A percentile compares a stretch with the other conserved stretches of the same genome.
Evolutionary conservation across 2,113 vertebrate species (phyloP).

Genomic region (Hepsetus odoe): DNA sequence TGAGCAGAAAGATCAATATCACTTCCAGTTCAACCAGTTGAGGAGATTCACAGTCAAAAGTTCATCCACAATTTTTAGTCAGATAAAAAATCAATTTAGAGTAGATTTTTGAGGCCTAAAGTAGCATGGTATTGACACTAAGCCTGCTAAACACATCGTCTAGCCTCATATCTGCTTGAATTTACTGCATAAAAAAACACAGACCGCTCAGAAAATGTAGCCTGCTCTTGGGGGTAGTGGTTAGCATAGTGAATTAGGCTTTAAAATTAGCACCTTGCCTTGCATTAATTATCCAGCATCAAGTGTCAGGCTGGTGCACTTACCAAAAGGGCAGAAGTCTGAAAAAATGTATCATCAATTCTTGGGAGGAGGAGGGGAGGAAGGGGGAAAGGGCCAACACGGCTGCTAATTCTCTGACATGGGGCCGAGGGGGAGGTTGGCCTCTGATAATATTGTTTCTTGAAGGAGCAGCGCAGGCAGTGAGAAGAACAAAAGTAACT

Average conservation of each 20-base stretch:
- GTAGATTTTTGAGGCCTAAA: too few species aligned
- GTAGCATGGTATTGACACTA: background rate
- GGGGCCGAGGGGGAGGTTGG: constrained; percentile 70
- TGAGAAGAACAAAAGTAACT: constrained; percentile 89
- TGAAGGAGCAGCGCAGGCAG: constrained; percentile 85
- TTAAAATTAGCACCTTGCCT: constrained; percentile 43
- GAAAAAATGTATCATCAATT: constrained; percentile 33
- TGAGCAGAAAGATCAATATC: background rate
- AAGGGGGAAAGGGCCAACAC: constrained; percentile 65
- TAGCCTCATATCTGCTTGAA: background rate
- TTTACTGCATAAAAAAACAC: background rate
- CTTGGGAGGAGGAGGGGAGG: constrained; percentile 17
- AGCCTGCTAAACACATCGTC: background rate
- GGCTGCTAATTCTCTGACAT: constrained; percentile 85
- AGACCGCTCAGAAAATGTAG: background rate
- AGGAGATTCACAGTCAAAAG: background rate
- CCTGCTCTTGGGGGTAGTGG: background rate
- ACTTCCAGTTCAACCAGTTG: background rate
- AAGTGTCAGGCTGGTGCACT: constrained; percentile 56
- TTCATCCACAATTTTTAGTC: background rate
- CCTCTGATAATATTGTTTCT: constrained; percentile 81
- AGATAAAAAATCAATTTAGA: background rate
- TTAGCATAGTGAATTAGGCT: background rate
- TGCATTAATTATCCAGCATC: constrained; percentile 65
- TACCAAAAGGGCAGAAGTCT: constrained; percentile 47